Conservation (phyloP, 2,888 invertebrate species). For the Tachina fera region DNA sequence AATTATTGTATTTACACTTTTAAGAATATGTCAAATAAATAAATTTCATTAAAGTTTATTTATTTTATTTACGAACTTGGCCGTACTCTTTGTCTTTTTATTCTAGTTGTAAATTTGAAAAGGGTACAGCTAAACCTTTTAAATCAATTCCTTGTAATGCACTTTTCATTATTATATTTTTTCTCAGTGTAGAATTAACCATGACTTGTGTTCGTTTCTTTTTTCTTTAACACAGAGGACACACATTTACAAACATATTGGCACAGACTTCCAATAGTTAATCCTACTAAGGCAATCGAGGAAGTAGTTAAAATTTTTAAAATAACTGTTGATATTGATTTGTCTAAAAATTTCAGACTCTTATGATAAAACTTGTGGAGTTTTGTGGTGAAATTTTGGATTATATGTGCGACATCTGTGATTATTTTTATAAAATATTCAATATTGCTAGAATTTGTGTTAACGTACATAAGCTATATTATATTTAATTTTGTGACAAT, state of each 20-base stretch:
- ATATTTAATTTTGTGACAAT: too few species aligned
- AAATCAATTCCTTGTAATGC: not conserved
- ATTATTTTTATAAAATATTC: too few species aligned
- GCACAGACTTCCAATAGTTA: not conserved
- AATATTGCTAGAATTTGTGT: too few species aligned
- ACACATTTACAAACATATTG: not conserved
- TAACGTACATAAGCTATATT: too few species aligned
- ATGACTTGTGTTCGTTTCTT: constrained; percentile 53
- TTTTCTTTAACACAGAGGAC: constrained; percentile 3
- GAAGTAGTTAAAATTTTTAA: not conserved
- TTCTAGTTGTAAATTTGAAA: not conserved
- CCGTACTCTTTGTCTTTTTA: not conserved
- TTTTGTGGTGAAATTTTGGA: too few species aligned
- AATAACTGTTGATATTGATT: too few species aligned
- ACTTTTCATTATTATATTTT: not conserved
- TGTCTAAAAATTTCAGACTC: too few species aligned
- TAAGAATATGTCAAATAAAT: too few species aligned
- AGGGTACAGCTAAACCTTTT: not conserved
- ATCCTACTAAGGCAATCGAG: not conserved
- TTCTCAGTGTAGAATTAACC: constrained; percentile 36
- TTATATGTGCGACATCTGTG: too few species aligned
- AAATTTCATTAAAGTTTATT: too few species aligned
- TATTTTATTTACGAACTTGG: not conserved
- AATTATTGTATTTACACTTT: too few species aligned
- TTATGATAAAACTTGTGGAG: too few species aligned